Base-by-base conservation (phyloP, 1,140 invertebrate genomes). In the Bombus vancouverensis region DNA sequence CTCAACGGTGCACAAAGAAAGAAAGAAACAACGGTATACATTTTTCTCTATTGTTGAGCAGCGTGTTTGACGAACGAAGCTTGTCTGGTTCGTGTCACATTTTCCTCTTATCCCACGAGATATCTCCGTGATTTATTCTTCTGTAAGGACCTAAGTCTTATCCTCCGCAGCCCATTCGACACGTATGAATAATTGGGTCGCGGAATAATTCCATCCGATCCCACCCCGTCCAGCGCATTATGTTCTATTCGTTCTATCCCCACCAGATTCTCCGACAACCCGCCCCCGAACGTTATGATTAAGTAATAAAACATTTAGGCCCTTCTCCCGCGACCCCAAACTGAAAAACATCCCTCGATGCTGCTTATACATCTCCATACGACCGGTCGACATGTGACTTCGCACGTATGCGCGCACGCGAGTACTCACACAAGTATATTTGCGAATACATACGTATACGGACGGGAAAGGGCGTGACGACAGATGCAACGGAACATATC, bases 231-330 rank as follows among this genome's bases (percentile, higher is more conserved):
- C 59, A 15, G 79, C 70, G 80, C 87, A 89, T 91, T 91, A 89
- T 87, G 76, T 73, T 68, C 37, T 79, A 53, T 53, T 74, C 68
- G 83, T 85, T 80, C 39, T 66, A 66, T 74, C 81, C 79, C 74
- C 82, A 79, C 81, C 77, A 62, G 81, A 65, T 68, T 68, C 86
- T 53, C 76, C 22, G 47, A 34, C 65, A 84, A 87, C 89, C 88
- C 85, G 66, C 86, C 85, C 85, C 85, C 82, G 85, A 91, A 91
- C 93, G 91, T 93, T 93, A 95, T 94, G 94, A 95, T 95, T 95
- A 94, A 95, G 93, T 93, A 95, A 95, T 95, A 94, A 95, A 94
- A 94, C 93, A 95, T 94, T 94, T 93, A 94, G 88, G 83, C 90
- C 87, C 79, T 88, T 83, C 75, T 88, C 87, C 88, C 70, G 84